These are phyloP conservation scores for Samia ricini DNA, from an alignment of 1,140 invertebrate genomes.

Conservation along the genomic window DNA sequence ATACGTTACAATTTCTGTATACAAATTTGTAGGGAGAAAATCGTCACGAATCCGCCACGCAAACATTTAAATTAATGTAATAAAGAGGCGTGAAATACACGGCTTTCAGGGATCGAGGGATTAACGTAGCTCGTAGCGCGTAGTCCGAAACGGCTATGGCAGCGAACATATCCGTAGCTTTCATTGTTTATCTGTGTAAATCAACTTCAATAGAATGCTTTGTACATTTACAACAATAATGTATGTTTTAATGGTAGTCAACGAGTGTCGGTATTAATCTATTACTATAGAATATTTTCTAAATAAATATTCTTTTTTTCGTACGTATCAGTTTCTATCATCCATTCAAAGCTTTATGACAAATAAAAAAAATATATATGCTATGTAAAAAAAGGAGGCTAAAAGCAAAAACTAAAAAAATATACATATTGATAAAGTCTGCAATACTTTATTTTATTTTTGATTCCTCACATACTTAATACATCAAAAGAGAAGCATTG, in stretches of 20 bases:
- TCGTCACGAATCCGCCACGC: conserved; percentile 48
- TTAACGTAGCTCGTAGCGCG: conserved; percentile 38
- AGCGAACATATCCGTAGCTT: not conserved
- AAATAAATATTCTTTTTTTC: no score
- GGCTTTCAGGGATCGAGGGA: conserved; percentile 57
- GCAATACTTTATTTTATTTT: no score
- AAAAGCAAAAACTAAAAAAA: no score
- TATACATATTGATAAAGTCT: no score
- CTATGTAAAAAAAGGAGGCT: no score
- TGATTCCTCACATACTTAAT: no score
- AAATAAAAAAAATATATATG: no score
- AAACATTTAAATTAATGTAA: conserved; percentile 77
- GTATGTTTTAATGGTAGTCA: not conserved
- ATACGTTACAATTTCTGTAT: conserved; percentile 32
- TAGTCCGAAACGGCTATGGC: conserved; percentile 24
- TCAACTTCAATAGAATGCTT: not conserved
- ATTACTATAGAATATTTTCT: no score
- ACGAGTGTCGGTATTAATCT: no score
- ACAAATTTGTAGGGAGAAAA: conserved; percentile 35
- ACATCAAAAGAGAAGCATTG: no score
- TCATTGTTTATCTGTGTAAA: conserved; percentile 6
- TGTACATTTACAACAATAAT: not conserved
- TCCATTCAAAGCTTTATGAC: no score
- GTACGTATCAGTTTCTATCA: no score
- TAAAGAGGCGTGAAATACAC: conserved; percentile 71